Percentiles rank a stretch among this genome's conserved stretches.
Conservation (phyloP, 2,888 invertebrate genomes). For the Drosophila phalerata region DNA sequence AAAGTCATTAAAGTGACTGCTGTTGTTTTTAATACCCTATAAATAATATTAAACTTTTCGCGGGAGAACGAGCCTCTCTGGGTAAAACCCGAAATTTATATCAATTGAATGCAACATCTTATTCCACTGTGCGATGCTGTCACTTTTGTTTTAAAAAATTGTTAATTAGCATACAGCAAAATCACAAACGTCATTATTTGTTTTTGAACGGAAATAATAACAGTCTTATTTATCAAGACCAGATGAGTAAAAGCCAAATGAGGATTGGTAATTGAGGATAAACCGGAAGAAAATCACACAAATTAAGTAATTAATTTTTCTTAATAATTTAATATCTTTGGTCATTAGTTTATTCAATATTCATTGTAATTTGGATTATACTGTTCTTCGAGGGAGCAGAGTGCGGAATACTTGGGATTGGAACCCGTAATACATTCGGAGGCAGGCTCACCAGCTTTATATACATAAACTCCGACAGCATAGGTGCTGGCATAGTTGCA, state of each 20-base stretch:
- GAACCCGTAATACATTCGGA: conserved; percentile 81
- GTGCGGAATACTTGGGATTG: conserved; percentile 78
- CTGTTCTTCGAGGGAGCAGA: conserved; percentile 81
- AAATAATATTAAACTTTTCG: conserved; percentile 8
- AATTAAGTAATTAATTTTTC: conserved; percentile 6
- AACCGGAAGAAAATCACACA: conserved; percentile 38
- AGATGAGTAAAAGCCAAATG: conserved; percentile 17
- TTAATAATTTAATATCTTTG: conserved; percentile 41
- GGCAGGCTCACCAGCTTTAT: conserved; percentile 79
- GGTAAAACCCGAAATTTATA: conserved; percentile 1
- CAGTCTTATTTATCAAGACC: conserved; percentile 17
- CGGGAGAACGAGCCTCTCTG: conserved; percentile 27
- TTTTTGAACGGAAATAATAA: conserved; percentile 35
- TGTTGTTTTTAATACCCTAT: conserved; percentile 23
- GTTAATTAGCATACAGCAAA: conserved; percentile 36
- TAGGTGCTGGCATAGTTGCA: conserved; percentile 85
- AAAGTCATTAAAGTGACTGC: conserved; percentile 11
- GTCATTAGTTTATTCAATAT: conserved; percentile 44
- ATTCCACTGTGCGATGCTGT: conserved; percentile 41
- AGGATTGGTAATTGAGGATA: conserved; percentile 8
- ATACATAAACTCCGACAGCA: conserved; percentile 81
- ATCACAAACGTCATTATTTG: conserved; percentile 25
- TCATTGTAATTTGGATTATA: conserved; percentile 84
- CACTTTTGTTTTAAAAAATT: conserved; percentile 17
- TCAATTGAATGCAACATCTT: background rate